These are phyloP conservation scores for Psix sp. DNA, from an alignment of 1,140 invertebrate species.

Conservation along the genomic window DNA sequence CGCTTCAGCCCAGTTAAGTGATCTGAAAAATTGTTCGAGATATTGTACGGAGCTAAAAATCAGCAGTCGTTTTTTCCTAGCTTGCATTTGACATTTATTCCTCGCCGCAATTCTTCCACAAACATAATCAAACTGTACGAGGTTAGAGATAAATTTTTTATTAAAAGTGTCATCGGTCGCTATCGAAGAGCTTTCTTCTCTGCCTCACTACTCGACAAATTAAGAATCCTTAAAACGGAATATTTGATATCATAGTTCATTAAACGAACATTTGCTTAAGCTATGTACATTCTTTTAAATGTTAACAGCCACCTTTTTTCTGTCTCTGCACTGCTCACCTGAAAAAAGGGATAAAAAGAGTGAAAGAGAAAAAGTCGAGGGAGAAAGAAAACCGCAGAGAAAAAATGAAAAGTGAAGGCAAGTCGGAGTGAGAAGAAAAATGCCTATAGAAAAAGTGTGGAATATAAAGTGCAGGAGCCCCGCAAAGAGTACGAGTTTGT, in stretches of 20 bases:
- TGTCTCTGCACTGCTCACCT: background rate
- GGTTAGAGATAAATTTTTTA: conserved; percentile 14
- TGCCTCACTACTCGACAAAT: conserved; percentile 12
- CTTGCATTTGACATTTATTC: conserved; percentile 4
- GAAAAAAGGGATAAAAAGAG: conserved; percentile 2
- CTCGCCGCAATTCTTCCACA: conserved; percentile 2
- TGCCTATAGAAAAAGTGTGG: conserved; percentile 9
- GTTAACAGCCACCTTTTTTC: conserved; percentile 5
- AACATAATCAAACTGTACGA: conserved; percentile 17
- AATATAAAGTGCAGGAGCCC: conserved; percentile 25
- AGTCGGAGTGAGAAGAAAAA: background rate
- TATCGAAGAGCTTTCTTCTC: conserved; percentile 15
- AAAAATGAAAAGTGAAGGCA: background rate
- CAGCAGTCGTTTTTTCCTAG: too few relatives aligned
- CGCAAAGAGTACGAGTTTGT: conserved; percentile 27
- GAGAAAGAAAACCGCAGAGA: conserved; percentile 3
- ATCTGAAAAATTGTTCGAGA: too few relatives aligned
- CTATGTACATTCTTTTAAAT: conserved; percentile 30
- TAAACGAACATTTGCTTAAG: conserved; percentile 33
- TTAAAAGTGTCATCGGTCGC: conserved; percentile 8
- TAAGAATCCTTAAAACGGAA: conserved; percentile 29
- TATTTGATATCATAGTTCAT: conserved; percentile 28
- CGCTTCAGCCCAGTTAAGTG: too few relatives aligned
- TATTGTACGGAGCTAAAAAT: too few relatives aligned
- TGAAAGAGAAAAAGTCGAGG: background rate